Evolutionary conservation across 2,113 vertebrate genomes (phyloP), one percentile per base, ranked within the genome.

Genomic region (Cyphomyrus plagiostoma): DNA sequence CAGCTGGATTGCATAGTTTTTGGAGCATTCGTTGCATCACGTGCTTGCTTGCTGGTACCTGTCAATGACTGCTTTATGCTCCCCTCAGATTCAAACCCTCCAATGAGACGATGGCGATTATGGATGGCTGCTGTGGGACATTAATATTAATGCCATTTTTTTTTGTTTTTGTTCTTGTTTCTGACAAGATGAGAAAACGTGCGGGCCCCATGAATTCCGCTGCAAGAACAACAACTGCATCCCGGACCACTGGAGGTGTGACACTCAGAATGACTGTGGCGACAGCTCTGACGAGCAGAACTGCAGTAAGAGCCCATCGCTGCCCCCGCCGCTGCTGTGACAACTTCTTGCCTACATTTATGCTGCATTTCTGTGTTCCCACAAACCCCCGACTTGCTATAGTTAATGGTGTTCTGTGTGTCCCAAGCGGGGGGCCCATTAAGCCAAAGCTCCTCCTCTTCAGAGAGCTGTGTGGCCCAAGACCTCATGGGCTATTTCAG

Each of bases 171-270:
- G 74, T 80, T 85, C 46, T 90, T 83, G 9, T 90, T 45, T 88
- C 2, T 90, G 15, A 26, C 23, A 94, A 99, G 98, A 98, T 0
- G 98, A 99, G 93, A 96, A 98, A 89, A 99, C 98, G 0, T 99
- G 98, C 86, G 98, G 98, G 89, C 98, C 98, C 6, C 99, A 99
- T 95, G 98, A 99, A 96, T 99, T 99, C 95, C 98, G 98, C 56
- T 99, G 98, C 35, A 98, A 98, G 93, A 99, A 98, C 93, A 99
- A 99, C 92, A 97, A 98, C 90, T 99, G 98, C 62, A 98, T 99
- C 88, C 98, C 98, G 0, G 97, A 98, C 0, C 98, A 98, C 91
- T 99, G 98, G 98, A 97, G 98, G 46, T 99, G 98, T 0, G 98
- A 99, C 96, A 96, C 98, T 0, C 98, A 99, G 94, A 99, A 99